Conservation (phyloP, 2,113 vertebrate genomes). For the Pica pica region DNA sequence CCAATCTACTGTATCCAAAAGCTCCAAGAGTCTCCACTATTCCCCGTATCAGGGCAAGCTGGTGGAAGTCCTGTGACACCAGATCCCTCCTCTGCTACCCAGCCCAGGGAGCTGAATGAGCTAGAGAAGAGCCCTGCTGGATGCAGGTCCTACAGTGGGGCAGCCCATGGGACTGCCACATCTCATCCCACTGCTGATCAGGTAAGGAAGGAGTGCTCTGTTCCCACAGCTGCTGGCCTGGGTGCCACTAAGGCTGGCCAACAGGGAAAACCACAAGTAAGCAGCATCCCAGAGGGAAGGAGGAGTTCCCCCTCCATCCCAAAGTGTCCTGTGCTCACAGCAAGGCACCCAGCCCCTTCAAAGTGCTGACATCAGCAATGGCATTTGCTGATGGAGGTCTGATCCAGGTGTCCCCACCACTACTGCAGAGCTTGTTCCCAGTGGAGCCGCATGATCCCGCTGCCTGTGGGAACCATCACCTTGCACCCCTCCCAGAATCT, state of each 20-base stretch:
- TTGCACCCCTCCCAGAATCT: not conserved
- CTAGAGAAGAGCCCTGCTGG: not conserved
- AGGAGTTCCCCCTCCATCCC: not conserved
- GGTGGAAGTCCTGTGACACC: not conserved
- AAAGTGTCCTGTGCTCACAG: not conserved
- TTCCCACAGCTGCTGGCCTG: not conserved
- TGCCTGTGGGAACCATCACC: not conserved
- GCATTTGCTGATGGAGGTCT: not conserved
- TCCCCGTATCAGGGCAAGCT: rapidly evolving
- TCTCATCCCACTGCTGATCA: not conserved
- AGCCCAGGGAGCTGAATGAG: not conserved
- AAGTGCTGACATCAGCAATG: not conserved
- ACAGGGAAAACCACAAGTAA: not conserved
- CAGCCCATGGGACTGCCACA: not conserved
- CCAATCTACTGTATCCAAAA: not conserved
- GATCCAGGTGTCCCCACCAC: not conserved
- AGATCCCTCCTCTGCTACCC: not conserved
- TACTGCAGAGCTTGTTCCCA: rapidly evolving
- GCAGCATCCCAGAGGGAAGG: not conserved
- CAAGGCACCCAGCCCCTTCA: not conserved
- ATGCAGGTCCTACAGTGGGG: not conserved
- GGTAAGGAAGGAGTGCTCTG: rapidly evolving
- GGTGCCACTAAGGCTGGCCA: not conserved
- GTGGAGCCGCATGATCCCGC: rapidly evolving
- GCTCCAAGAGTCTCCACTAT: not conserved